Evolutionary conservation across 2,113 vertebrate genomes (phyloP).

Genomic region (Condylura cristata): DNA sequence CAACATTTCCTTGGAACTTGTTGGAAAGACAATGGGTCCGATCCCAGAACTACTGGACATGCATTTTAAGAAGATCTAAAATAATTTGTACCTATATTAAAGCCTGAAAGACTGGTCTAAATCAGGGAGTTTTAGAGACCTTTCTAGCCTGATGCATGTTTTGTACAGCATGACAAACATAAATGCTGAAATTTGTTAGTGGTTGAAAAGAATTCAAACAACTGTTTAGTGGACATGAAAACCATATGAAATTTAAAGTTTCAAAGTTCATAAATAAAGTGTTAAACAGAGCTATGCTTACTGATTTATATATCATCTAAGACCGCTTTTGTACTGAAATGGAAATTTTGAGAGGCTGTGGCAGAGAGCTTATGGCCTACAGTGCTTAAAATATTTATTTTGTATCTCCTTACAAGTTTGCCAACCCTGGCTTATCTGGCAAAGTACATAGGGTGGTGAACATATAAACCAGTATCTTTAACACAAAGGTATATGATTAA

Average conservation of each 20-base stretch:
- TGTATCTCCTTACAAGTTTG: not conserved
- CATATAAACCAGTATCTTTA: not conserved
- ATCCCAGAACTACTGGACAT: not conserved
- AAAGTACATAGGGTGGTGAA: not conserved
- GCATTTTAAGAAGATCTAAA: not conserved
- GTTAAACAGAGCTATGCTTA: not conserved
- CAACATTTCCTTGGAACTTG: not conserved
- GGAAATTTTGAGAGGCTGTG: not conserved
- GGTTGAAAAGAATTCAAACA: conserved; percentile 8
- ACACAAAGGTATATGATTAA: not conserved
- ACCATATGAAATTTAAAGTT: not conserved
- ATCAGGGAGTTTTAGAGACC: not conserved
- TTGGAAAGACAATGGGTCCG: not conserved
- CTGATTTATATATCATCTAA: not conserved
- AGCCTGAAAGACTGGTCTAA: not conserved
- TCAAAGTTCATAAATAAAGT: not conserved
- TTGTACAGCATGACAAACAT: not conserved
- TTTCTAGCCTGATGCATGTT: not conserved
- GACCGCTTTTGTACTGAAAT: not conserved
- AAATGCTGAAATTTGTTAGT: not conserved
- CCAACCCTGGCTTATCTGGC: not conserved
- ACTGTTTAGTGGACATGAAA: conserved; percentile 35
- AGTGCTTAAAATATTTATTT: not conserved
- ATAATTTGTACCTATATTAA: not conserved
- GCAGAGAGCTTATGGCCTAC: fast-evolving